These are phyloP conservation scores for Metridium senile DNA, from an alignment of 92 coral and sea anemone genomes.

Conservation along the genomic window DNA sequence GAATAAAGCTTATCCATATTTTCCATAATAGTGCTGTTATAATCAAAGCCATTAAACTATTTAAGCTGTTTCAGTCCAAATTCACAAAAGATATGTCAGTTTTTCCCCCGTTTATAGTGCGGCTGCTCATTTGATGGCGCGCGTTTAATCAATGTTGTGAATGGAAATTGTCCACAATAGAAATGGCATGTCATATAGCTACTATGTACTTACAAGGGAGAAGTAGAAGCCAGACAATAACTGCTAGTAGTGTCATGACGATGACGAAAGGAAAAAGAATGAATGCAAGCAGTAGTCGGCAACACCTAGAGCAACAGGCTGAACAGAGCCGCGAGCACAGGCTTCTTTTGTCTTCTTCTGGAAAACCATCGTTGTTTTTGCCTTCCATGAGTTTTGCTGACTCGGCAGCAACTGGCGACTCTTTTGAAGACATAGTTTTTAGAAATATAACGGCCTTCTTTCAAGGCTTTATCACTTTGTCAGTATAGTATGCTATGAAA, in stretches of 20 bases:
- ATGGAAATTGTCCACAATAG: no score
- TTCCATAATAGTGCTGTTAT: neutral
- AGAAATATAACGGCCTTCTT: no score
- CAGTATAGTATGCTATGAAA: no score
- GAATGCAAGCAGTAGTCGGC: neutral
- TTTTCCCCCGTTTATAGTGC: no score
- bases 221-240: conserved; percentile 13
- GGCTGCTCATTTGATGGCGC: neutral
- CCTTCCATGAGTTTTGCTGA: neutral
- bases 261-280: conserved; percentile 23
- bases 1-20: neutral
- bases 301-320: conserved; percentile 9
- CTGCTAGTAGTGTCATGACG: conserved; percentile 1
- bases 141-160: no score
- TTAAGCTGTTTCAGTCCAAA: neutral
- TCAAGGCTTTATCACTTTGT: no score
- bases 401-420: neutral
- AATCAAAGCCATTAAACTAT: no score
- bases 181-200: no score
- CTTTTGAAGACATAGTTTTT: neutral
- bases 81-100: no score
- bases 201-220: conserved; percentile 25
- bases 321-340: neutral
- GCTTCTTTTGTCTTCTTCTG: neutral
- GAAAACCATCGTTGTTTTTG: neutral